Evolutionary conservation across 2,797 vertebrate species (phyloP), one percentile per base, ranked within the genome.

Genomic region (Acrossocheilus fasciatus): DNA sequence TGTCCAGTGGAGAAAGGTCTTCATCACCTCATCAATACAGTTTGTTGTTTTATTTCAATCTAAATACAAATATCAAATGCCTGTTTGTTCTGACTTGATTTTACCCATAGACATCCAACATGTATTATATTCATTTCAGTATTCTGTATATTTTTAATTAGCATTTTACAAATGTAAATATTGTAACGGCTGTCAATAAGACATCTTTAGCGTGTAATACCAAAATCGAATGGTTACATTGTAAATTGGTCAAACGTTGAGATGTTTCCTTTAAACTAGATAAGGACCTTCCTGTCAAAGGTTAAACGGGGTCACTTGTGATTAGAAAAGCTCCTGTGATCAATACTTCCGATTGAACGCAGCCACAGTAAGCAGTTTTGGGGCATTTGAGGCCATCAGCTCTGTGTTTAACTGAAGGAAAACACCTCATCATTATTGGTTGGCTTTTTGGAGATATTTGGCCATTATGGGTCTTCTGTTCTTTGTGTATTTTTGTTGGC

Each of bases 341-440:
- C 84, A 81, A 88, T 84, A 52, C 4, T 80, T 87, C 73, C 77
- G 72, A 47, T 52, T 92, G 89, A 93, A 94, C 82, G 92, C 88
- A 93, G 90, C 68, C 88, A 73, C 80, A 47, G 82, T 23, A 82
- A 81, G 82, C 50, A 54, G 8, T 62, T 80, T 83, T 85, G 39
- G 30, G 43, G 82, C 41, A 0, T 59, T 81, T 84, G 18, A 36
- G 66, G 6, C 20, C 20, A 23, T 87, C 68, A 78, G 41, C 41
- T 80, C 26, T 41, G 18, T 52, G 10, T 76, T 81, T 79, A 79
- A 70, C 50, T 72, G 36, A 72, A n/a, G 76, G 41, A n/a, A 68
- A 72, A 85, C 76, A 59, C 36, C 75, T 69, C 36, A 17, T 70
- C 10, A 78, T 70, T 84, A 77, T 68, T 4, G 36, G n/a, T 18